A percentile compares a stretch with the other conserved stretches of the same genome.
Conservation (phyloP, 2,797 vertebrate species). For the Sebastes itinus region DNA sequence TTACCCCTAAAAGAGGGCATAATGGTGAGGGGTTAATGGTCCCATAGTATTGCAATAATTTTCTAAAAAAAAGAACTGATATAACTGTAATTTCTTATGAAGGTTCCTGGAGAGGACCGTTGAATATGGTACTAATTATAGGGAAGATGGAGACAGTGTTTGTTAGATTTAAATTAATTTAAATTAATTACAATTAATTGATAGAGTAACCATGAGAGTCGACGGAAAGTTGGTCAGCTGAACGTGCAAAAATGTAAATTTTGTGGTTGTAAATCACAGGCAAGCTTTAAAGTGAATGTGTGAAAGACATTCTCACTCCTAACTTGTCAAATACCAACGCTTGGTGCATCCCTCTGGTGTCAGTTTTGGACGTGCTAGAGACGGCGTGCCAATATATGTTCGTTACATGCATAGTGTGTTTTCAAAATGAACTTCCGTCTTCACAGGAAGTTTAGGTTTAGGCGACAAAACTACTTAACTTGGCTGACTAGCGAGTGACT, state of each 20-base stretch:
- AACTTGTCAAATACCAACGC: no score
- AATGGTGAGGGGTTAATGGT: no score
- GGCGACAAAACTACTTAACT: not conserved
- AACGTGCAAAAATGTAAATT: not conserved
- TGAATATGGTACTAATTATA: not conserved
- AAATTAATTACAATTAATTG: not conserved
- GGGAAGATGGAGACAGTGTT: not conserved
- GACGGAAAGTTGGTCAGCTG: not conserved
- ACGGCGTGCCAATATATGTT: no score
- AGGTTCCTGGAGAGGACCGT: not conserved
- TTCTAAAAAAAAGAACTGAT: not conserved
- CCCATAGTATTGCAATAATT: not conserved
- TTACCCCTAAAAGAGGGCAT: no score
- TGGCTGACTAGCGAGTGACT: no score
- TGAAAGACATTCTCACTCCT: not conserved
- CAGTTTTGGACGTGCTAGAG: no score
- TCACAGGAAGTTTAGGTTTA: not conserved
- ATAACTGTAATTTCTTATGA: not conserved
- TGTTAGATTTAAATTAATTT: not conserved
- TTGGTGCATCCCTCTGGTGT: no score
- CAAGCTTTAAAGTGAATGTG: not conserved
- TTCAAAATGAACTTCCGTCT: not conserved
- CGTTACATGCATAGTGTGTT: not conserved
- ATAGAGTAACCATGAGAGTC: not conserved
- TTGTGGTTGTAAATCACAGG: not conserved